Conservation (phyloP, 2,113 vertebrate genomes). For the Xiphophorus couchianus region DNA sequence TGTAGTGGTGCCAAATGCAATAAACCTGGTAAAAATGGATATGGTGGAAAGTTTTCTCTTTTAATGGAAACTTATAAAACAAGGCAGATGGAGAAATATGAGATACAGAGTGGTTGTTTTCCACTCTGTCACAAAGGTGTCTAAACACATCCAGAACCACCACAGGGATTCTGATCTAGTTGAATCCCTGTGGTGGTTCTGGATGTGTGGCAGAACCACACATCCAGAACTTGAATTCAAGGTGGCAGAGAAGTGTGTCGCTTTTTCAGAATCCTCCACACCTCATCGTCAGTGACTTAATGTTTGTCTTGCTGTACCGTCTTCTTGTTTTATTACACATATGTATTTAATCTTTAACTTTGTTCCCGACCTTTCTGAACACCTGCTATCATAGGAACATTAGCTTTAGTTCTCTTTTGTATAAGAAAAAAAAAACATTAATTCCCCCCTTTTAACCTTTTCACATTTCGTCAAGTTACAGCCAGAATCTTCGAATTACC, state of each 20-base stretch:
- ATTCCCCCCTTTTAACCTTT: neutral
- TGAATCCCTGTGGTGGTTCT: too few species aligned
- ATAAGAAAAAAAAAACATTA: neutral
- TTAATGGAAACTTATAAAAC: constrained; percentile 74
- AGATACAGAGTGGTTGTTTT: constrained; percentile 72
- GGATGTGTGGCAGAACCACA: too few species aligned
- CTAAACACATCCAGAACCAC: constrained; percentile 41
- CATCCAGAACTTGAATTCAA: constrained; percentile 16
- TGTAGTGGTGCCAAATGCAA: constrained; percentile 77
- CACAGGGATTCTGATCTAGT: constrained; percentile 55
- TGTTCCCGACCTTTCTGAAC: constrained; percentile 11
- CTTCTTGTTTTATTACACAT: constrained; percentile 13
- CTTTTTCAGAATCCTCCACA: constrained; percentile 27
- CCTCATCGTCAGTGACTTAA: constrained; percentile 9
- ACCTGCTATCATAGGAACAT: neutral
- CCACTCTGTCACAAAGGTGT: constrained; percentile 77
- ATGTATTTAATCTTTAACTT: neutral
- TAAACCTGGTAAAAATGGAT: constrained; percentile 84
- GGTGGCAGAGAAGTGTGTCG: constrained; percentile 1
- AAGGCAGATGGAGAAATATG: constrained; percentile 65
- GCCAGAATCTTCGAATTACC: too few species aligned
- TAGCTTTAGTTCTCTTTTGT: neutral
- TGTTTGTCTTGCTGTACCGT: constrained; percentile 13
- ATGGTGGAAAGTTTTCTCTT: constrained; percentile 81
- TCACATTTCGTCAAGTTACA: neutral